Conservation (phyloP, 2,888 invertebrate species). For the Enoplolaimus lenunculus region DNA sequence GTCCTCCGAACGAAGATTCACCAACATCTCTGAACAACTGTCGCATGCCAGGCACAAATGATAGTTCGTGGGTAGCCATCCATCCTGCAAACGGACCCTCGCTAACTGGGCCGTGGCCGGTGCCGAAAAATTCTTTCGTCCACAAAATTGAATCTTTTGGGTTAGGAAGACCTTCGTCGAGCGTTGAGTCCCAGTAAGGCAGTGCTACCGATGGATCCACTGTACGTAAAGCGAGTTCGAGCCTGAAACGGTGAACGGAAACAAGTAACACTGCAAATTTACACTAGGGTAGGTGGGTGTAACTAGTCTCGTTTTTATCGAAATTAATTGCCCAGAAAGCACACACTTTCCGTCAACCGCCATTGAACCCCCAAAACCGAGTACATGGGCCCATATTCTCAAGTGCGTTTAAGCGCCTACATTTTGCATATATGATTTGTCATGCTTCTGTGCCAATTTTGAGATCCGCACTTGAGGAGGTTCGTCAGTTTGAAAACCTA, state of each 20-base stretch:
- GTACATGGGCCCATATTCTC: too few relatives aligned
- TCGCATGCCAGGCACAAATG: constrained; percentile 18
- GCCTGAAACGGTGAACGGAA: constrained; percentile 4
- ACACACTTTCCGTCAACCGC: too few relatives aligned
- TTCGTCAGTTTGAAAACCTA: too few relatives aligned
- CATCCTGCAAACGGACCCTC: constrained; percentile 41
- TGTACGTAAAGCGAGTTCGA: constrained; percentile 2
- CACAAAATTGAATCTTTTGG: constrained; percentile 34
- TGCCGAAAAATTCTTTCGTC: constrained; percentile 33
- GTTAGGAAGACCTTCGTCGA: constrained; percentile 32
- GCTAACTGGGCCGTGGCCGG: constrained; percentile 35
- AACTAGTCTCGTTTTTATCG: not conserved
- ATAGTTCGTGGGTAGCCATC: constrained; percentile 30
- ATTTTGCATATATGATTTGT: too few relatives aligned
- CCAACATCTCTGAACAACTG: constrained; percentile 19
- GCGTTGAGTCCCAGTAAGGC: constrained; percentile 20
- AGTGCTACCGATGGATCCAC: not conserved
- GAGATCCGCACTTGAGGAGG: too few relatives aligned
- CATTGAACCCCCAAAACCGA: too few relatives aligned
- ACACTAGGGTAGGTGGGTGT: not conserved
- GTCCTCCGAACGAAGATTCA: constrained; percentile 21
- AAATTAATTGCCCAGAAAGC: too few relatives aligned
- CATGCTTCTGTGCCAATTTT: too few relatives aligned
- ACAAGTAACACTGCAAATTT: not conserved
- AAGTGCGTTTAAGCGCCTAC: too few relatives aligned